Conservation (phyloP, 2,797 vertebrate genomes). For the Trematomus bernacchii region DNA sequence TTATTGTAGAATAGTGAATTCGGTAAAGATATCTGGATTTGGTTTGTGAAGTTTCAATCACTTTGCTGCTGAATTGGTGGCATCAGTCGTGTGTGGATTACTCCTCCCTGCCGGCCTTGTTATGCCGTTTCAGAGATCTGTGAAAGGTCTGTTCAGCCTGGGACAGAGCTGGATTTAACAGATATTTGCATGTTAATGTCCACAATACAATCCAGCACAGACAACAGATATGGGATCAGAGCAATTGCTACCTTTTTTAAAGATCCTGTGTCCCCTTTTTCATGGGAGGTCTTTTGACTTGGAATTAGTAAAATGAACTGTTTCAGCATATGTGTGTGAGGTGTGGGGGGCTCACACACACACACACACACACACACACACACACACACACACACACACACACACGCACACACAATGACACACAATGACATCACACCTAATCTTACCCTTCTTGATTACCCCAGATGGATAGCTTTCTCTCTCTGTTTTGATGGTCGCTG, state of each 20-base stretch:
- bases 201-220: constrained; percentile 58
- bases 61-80: constrained; percentile 22
- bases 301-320: constrained; percentile 73
- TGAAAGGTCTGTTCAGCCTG: constrained; percentile 64
- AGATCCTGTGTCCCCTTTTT: constrained; percentile 40
- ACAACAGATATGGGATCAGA: constrained; percentile 71
- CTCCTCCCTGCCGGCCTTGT: constrained; percentile 45
- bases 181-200: constrained; percentile 80
- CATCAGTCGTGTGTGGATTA: constrained; percentile 53
- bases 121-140: constrained; percentile 39
- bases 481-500: constrained; percentile 75
- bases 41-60: constrained; percentile 26
- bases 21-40: constrained; percentile 8
- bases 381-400: constrained; percentile 32
- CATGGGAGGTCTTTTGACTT: constrained; percentile 74
- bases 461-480: constrained; percentile 76
- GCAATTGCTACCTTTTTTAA: constrained; percentile 68
- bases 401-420: constrained; percentile 46
- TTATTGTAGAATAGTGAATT: not conserved
- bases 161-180: constrained; percentile 66
- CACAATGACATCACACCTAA: constrained; percentile 63
- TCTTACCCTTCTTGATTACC: constrained; percentile 69
- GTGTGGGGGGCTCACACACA: constrained; percentile 42
- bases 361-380: constrained; percentile 47
- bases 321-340: constrained; percentile 50